Base-by-base conservation (phyloP, 2,113 vertebrate species). In the Amblyornis subalaris region DNA sequence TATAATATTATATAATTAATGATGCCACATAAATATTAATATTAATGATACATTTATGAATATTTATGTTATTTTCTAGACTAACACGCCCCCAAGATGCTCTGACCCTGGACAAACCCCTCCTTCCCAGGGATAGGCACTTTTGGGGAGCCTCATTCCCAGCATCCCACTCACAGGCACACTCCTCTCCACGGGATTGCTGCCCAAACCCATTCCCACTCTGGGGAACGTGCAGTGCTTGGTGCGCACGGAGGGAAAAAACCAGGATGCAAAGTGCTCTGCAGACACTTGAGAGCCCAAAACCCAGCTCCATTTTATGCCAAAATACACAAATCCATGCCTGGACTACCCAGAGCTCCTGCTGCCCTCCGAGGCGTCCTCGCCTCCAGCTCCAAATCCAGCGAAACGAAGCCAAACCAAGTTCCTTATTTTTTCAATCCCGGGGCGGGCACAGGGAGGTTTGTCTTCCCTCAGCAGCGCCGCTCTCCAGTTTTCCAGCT, bases 161-260 rank as follows among this genome's bases (percentile, higher is more conserved):
- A 2, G 8, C 0, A 9, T 9, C 16, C 54, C 0, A 0, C 47
- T 76, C 55, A 33, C 4, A 9, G 62, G 14, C 40, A 23, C 2
- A 0, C 17, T 82, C 51, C 62, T 13, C 2, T 5, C 1, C 0
- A 0, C 0, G 58, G 81, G 64, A 69, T 26, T 29, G 14, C 23
- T 2, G 0, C 20, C 60, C 90, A 66, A 91, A 69, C 29, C 76
- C 76, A 55, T 65, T 50, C 69, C 51, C 1, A 6, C 53, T 35
- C 35, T 0, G 7, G 35, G 45, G 8, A 88, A 79, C 0, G 3
- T 1, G 1, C 57, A 7, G 29, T 0, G 12, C 38, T 44, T 23
- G 21, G 7, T 15, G 33, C 51, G 38, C 14, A 12, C 0, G 0
- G 38, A 36, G 26, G 25, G 13, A n/a, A 86, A 45, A 19, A 42